These are phyloP conservation scores for Seira musarum DNA, from an alignment of 2,888 invertebrate species.

Conservation along the genomic window DNA sequence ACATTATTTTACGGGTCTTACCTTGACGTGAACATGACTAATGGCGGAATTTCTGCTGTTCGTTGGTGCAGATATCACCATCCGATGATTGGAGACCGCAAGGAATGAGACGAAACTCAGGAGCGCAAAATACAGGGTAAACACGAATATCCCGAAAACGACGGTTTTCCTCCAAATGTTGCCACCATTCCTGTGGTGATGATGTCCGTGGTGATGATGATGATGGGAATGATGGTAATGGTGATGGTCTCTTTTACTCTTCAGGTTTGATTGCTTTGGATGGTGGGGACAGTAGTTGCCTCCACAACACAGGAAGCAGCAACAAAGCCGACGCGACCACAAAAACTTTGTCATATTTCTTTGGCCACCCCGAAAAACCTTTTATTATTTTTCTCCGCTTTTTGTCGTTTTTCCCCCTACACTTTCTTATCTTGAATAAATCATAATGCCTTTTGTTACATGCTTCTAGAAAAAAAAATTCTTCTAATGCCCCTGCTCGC, in stretches of 20 bases:
- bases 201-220: conserved; percentile 29
- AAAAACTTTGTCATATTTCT: conserved; percentile 65
- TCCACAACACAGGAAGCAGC: conserved; percentile 57
- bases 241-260: conserved; percentile 46
- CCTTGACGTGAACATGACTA: conserved; percentile 44
- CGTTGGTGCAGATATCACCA: conserved; percentile 49
- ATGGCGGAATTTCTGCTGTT: conserved; percentile 29
- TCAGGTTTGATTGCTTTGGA: conserved; percentile 45
- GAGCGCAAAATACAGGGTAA: conserved; percentile 68
- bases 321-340: conserved; percentile 62
- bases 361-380: not conserved
- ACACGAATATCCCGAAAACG: conserved; percentile 67
- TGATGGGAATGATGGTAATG: conserved; percentile 10
- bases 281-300: conserved; percentile 42
- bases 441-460: too few relatives aligned
- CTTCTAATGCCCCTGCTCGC: too few relatives aligned
- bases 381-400: too few relatives aligned
- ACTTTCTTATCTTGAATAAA: too few relatives aligned
- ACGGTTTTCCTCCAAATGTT: conserved; percentile 67
- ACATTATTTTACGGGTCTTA: conserved; percentile 20
- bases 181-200: conserved; percentile 40
- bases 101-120: conserved; percentile 68
- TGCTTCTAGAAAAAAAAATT: too few relatives aligned
- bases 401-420: too few relatives aligned
- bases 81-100: conserved; percentile 66